These are phyloP conservation scores for Pogonomyrmex californicus DNA, from an alignment of 1,140 invertebrate genomes.

Conservation along the genomic window DNA sequence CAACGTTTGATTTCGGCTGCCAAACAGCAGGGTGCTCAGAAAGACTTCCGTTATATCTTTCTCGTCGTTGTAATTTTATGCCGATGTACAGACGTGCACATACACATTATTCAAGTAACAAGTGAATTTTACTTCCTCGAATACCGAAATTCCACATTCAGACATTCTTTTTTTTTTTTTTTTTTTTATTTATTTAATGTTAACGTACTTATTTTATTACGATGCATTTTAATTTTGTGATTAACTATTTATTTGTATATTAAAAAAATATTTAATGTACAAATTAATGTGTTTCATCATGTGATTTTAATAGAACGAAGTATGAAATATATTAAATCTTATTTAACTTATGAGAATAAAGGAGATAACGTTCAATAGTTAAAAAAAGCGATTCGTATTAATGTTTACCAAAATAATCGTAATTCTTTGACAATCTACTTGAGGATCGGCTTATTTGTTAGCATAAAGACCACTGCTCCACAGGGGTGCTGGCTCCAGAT, in stretches of 20 bases:
- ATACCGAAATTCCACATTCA: not conserved
- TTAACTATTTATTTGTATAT: not conserved
- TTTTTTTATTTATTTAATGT: not conserved
- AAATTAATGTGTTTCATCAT: constrained; percentile 5
- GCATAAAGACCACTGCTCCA: constrained; percentile 62
- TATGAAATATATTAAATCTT: not conserved
- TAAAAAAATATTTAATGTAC: not conserved
- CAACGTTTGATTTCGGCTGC: constrained; percentile 69
- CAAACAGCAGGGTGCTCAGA: constrained; percentile 63
- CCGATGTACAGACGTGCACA: not conserved
- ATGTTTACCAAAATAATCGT: constrained; percentile 57
- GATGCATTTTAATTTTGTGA: not conserved
- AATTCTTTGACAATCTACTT: constrained; percentile 64
- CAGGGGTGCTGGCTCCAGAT: constrained; percentile 76
- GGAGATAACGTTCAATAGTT: not conserved
- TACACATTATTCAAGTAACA: constrained; percentile 30
- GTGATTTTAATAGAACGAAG: not conserved
- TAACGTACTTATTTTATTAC: not conserved
- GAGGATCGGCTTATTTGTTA: constrained; percentile 72
- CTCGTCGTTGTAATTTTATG: constrained; percentile 48
- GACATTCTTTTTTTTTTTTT: not conserved
- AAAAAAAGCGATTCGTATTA: constrained; percentile 11
- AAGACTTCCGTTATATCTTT: constrained; percentile 43
- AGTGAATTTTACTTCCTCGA: constrained; percentile 23
- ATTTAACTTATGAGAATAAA: not conserved